phyloP scores from a whole-genome alignment of 2,888 invertebrate genomes.

The Drosophila nr. medialis region DNA sequence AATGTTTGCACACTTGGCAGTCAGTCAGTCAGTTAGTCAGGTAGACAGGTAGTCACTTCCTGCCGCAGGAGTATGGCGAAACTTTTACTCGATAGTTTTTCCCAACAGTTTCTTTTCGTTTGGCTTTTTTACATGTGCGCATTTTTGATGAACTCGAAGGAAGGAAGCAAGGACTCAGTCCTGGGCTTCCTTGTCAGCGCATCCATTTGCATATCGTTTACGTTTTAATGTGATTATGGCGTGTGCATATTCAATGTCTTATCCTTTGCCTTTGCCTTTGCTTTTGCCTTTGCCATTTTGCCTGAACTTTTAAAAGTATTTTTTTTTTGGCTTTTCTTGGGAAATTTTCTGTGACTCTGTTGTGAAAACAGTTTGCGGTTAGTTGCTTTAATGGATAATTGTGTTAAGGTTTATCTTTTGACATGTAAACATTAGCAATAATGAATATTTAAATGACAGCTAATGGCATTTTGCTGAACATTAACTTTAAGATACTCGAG shows the following conservation, averaged over 20 bases:
- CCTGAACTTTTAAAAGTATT: constrained; percentile 64
- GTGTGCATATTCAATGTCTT: constrained; percentile 77
- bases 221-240: constrained; percentile 81
- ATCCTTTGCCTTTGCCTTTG: constrained; percentile 30
- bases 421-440: constrained; percentile 50
- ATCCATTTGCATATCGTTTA: constrained; percentile 81
- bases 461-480: constrained; percentile 48
- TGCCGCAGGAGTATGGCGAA: constrained; percentile 55
- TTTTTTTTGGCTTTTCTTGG: constrained; percentile 50
- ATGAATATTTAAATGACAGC: constrained; percentile 65
- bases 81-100: constrained; percentile 57
- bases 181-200: constrained; percentile 74
- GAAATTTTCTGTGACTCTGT: constrained; percentile 13
- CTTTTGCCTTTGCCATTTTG: constrained; percentile 5
- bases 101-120: constrained; percentile 39
- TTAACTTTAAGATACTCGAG: constrained; percentile 26
- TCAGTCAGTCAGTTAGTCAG: constrained; percentile 7
- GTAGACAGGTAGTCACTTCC: constrained; percentile 46
- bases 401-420: constrained; percentile 27
- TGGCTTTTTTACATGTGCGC: constrained; percentile 54
- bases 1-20: constrained; percentile 47
- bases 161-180: constrained; percentile 9
- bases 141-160: constrained; percentile 73
- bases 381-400: constrained; percentile 52
- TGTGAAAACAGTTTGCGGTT: constrained; percentile 51